Percentiles rank a stretch among this genome's conserved stretches.
Evolutionary conservation across 2,113 vertebrate genomes (phyloP).

Genomic region (Tragelaphus scriptus): DNA sequence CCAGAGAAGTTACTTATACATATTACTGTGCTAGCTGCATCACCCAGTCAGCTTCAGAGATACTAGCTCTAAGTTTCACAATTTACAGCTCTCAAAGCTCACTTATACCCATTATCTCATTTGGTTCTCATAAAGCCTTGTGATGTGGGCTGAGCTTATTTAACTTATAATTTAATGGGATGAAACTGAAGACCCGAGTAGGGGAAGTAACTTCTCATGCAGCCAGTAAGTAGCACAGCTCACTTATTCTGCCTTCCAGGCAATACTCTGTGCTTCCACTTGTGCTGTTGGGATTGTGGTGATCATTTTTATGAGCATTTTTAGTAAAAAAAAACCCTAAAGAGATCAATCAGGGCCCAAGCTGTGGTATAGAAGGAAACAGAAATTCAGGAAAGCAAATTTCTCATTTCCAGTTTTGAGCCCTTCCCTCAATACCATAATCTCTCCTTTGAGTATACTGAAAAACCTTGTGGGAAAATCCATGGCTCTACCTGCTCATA

Average conservation of each 20-base stretch:
- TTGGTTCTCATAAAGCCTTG: not conserved
- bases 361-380: not conserved
- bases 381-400: not conserved
- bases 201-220: not conserved
- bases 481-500: not conserved
- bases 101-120: conserved; percentile 26
- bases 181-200: not conserved
- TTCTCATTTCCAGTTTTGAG: not conserved
- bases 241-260: not conserved
- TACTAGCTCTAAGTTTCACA: not conserved
- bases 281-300: not conserved
- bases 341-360: not conserved
- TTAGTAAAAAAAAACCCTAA: not conserved
- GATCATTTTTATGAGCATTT: conserved; percentile 15
- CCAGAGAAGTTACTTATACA: not conserved
- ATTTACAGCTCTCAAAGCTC: not conserved
- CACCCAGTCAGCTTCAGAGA: not conserved
- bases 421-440: not conserved
- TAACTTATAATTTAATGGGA: not conserved
- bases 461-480: not conserved
- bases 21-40: not conserved
- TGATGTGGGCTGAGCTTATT: not conserved
- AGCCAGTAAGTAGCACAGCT: not conserved
- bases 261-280: not conserved
- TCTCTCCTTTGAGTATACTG: not conserved